Conservation (phyloP, 2,797 vertebrate genomes). For the Pagetopsis macropterus region DNA sequence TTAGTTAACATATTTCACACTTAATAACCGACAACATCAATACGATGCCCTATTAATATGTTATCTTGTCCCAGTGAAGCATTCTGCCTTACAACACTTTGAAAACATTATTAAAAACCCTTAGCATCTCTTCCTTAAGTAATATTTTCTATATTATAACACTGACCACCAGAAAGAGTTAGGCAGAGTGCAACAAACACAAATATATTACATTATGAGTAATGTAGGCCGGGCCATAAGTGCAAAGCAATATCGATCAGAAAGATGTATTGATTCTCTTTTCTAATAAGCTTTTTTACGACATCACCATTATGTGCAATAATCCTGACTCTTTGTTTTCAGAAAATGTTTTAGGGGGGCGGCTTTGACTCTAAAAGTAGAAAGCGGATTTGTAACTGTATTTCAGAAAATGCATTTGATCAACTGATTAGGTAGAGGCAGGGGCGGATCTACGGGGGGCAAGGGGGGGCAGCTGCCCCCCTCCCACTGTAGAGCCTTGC, state of each 20-base stretch:
- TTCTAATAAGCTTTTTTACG: neutral
- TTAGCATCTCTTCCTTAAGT: neutral
- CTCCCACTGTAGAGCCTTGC: no score
- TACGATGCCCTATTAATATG: no score
- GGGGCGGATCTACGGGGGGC: no score
- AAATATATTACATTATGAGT: no score
- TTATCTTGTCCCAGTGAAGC: neutral
- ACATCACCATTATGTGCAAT: neutral
- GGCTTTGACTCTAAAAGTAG: neutral
- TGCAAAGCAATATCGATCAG: neutral
- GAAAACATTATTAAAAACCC: neutral
- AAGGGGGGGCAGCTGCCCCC: no score
- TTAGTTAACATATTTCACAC: neutral
- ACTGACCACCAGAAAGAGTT: no score
- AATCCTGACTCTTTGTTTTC: constrained; percentile 3
- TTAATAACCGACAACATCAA: neutral
- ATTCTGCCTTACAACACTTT: neutral
- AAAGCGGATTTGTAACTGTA: neutral
- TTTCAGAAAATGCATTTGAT: neutral
- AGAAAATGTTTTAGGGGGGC: neutral
- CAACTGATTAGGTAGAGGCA: neutral
- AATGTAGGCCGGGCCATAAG: no score
- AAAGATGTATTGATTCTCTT: neutral
- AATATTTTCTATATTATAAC: neutral
- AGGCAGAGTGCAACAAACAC: no score